These are phyloP conservation scores for Actinemys pallida DNA, from an alignment of 2,113 vertebrate genomes.

Conservation along the genomic window DNA sequence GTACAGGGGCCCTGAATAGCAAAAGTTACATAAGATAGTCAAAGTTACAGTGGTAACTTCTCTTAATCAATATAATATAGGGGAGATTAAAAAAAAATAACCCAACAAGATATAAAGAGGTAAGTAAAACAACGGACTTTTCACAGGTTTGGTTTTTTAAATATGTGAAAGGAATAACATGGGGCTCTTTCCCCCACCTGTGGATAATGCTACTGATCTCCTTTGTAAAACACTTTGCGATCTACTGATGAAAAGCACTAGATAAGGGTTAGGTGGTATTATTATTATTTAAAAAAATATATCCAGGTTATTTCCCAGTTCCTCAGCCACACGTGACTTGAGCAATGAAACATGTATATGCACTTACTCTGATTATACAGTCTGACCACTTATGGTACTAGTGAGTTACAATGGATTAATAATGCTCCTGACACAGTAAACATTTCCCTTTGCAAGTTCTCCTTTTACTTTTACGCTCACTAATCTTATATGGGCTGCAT, in stretches of 20 bases:
- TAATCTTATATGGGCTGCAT: conserved; percentile 23
- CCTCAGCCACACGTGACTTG: background rate
- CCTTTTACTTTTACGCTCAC: conserved; percentile 18
- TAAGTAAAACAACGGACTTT: background rate
- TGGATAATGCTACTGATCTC: background rate
- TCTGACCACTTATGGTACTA: conserved; percentile 58
- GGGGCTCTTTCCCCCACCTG: background rate
- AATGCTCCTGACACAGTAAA: conserved; percentile 36
- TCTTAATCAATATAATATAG: background rate
- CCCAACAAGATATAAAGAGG: background rate
- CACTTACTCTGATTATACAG: conserved; percentile 23
- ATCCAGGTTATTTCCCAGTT: background rate
- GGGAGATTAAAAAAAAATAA: background rate
- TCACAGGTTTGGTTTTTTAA: background rate
- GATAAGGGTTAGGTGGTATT: background rate
- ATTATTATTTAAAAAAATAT: background rate
- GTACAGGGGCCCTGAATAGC: background rate
- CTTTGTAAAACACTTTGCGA: background rate
- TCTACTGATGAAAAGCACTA: background rate
- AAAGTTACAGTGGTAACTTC: background rate
- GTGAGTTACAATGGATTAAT: conserved; percentile 61
- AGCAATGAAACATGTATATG: conserved; percentile 22
- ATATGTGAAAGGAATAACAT: background rate
- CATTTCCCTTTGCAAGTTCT: conserved; percentile 23
- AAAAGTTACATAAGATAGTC: background rate